Conservation (phyloP, 2,113 vertebrate genomes). For the Pedionomus torquatus region DNA sequence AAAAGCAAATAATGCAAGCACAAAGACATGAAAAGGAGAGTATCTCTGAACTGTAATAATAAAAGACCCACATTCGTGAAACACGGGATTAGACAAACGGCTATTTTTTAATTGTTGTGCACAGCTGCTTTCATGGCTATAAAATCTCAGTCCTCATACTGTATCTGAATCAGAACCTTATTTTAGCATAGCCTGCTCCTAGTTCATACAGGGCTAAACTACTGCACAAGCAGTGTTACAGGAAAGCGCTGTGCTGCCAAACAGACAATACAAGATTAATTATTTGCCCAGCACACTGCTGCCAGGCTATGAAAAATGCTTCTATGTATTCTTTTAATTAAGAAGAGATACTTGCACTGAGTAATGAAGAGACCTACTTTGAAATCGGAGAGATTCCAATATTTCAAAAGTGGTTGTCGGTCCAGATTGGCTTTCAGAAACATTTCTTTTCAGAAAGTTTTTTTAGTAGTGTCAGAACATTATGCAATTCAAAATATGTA, state of each 20-base stretch:
- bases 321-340: slow-evolving; percentile 52
- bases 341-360: slow-evolving; percentile 7
- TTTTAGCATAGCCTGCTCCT: not conserved
- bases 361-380: slow-evolving; percentile 17
- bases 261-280: slow-evolving; percentile 40
- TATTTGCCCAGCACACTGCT: slow-evolving; percentile 4
- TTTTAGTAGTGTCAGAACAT: not conserved
- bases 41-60: not conserved
- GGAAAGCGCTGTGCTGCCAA: not conserved
- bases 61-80: not conserved
- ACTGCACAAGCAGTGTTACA: not conserved
- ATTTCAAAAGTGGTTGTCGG: not conserved
- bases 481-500: not conserved
- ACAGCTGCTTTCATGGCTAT: not conserved
- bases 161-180: not conserved
- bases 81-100: not conserved
- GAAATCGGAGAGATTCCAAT: not conserved
- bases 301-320: slow-evolving; percentile 30
- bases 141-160: not conserved
- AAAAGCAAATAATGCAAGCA: not conserved
- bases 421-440: slow-evolving; percentile 1
- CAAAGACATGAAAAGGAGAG: not conserved
- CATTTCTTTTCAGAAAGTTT: not conserved
- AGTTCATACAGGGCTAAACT: slow-evolving; percentile 32
- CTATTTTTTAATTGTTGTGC: not conserved